These are phyloP conservation scores for Octonoba sinensis DNA, from an alignment of 2,888 invertebrate species.

Conservation along the genomic window DNA sequence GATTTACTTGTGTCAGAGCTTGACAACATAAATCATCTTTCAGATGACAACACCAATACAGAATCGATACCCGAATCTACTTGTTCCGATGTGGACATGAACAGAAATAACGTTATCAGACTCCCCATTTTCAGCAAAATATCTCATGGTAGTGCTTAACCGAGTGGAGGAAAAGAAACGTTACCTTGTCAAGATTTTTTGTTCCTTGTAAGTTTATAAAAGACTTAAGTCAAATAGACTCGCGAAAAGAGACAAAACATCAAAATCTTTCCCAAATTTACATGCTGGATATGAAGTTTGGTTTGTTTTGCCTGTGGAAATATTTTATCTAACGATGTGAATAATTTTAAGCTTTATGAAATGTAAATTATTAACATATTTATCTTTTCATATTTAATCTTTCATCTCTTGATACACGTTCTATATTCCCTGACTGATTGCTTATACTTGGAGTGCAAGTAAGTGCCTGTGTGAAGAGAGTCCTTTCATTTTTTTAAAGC, in stretches of 20 bases:
- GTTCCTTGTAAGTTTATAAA: slow-evolving; percentile 25
- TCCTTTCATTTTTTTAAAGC: slow-evolving; percentile 36
- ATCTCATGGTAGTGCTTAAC: slow-evolving; percentile 40
- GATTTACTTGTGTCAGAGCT: slow-evolving; percentile 45
- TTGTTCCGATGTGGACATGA: slow-evolving; percentile 34
- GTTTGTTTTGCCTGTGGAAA: slow-evolving; percentile 17
- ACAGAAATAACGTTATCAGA: slow-evolving; percentile 39
- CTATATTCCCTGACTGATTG: slow-evolving; percentile 24
- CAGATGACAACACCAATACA: slow-evolving; percentile 23
- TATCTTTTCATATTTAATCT: slow-evolving; percentile 36
- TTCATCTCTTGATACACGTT: slow-evolving; percentile 17
- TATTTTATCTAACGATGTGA: slow-evolving; percentile 8
- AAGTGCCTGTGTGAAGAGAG: slow-evolving; percentile 27
- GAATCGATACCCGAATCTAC: not conserved
- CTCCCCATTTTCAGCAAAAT: slow-evolving; percentile 61
- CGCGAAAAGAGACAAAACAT: not conserved
- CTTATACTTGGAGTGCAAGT: slow-evolving; percentile 18
- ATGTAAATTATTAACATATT: slow-evolving; percentile 45
- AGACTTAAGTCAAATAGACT: slow-evolving; percentile 51
- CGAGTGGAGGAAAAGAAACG: not conserved
- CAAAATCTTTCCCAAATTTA: slow-evolving; percentile 29
- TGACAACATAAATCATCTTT: slow-evolving; percentile 33
- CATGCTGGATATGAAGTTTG: slow-evolving; percentile 58
- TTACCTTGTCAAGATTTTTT: slow-evolving; percentile 11
- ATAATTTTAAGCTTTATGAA: slow-evolving; percentile 34